Conservation (phyloP, 2,888 invertebrate species). For the Nephrotoma appendiculata region DNA sequence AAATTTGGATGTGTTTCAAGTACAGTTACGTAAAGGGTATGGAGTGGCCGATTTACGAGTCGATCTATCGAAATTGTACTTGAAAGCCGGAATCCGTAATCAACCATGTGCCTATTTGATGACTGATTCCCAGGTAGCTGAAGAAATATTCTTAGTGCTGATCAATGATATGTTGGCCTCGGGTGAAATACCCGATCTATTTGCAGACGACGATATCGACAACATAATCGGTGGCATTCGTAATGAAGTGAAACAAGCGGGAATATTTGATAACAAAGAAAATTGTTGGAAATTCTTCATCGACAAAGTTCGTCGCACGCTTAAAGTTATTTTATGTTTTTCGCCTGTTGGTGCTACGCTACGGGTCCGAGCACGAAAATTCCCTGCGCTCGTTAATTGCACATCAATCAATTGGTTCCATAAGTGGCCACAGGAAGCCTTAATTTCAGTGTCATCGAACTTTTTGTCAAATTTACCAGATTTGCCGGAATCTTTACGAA, state of each 20-base stretch:
- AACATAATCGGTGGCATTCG: conserved; percentile 64
- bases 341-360: conserved; percentile 88
- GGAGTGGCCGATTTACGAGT: conserved; percentile 63
- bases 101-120: conserved; percentile 76
- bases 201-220: conserved; percentile 82
- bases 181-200: conserved; percentile 82
- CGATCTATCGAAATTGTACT: conserved; percentile 59
- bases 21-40: conserved; percentile 83
- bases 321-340: conserved; percentile 66
- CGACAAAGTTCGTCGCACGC: conserved; percentile 63
- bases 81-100: conserved; percentile 76
- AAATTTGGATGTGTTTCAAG: conserved; percentile 82
- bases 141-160: conserved; percentile 79
- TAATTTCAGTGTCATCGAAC: conserved; percentile 72
- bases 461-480: conserved; percentile 66
- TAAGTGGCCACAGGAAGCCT: conserved; percentile 87
- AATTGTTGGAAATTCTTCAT: conserved; percentile 95
- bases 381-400: conserved; percentile 87
- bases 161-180: conserved; percentile 89
- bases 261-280: conserved; percentile 72
- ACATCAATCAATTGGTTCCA: conserved; percentile 95
- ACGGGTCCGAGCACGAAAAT: conserved; percentile 74
- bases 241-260: conserved; percentile 66
- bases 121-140: conserved; percentile 87
- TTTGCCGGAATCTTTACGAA: conserved; percentile 46